Evolutionary conservation across 2,888 invertebrate genomes (phyloP).

Genomic region (Ferrisia virgata): DNA sequence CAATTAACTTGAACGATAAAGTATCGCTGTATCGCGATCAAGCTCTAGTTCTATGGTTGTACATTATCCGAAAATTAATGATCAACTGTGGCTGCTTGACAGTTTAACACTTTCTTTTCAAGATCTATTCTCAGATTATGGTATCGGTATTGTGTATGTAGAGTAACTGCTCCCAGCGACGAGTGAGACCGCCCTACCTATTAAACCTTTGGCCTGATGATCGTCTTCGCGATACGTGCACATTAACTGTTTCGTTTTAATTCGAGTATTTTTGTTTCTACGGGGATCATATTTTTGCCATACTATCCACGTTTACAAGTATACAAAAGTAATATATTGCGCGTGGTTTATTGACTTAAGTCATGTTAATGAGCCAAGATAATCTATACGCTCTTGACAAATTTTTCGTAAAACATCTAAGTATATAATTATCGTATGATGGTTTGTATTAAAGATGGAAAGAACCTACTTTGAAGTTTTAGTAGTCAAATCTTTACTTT

Average conservation of each 20-base stretch:
- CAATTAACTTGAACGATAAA: not conserved
- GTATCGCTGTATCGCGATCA: slow-evolving; percentile 13
- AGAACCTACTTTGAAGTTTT: too few species aligned
- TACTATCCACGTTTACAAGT: not conserved
- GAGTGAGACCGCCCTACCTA: not conserved
- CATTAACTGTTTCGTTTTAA: not conserved
- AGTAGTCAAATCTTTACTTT: too few species aligned
- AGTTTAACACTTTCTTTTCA: slow-evolving; percentile 35
- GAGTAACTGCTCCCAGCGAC: slow-evolving; percentile 24
- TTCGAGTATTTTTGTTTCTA: not conserved
- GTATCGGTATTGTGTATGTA: slow-evolving; percentile 27
- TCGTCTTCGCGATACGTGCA: not conserved
- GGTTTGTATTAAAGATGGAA: too few species aligned
- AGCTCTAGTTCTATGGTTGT: not conserved
- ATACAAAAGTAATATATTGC: too few species aligned
- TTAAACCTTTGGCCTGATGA: slow-evolving; percentile 9
- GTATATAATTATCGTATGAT: too few species aligned
- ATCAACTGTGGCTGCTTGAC: slow-evolving; percentile 24
- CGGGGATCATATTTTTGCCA: not conserved
- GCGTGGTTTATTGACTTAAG: too few species aligned
- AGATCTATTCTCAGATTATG: not conserved
- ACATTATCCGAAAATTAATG: slow-evolving; percentile 35
- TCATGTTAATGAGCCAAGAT: too few species aligned
- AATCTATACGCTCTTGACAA: not conserved
- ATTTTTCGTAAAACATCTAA: not conserved